These are phyloP conservation scores for Eumeta japonica DNA, from an alignment of 1,140 invertebrate species.

Conservation along the genomic window DNA sequence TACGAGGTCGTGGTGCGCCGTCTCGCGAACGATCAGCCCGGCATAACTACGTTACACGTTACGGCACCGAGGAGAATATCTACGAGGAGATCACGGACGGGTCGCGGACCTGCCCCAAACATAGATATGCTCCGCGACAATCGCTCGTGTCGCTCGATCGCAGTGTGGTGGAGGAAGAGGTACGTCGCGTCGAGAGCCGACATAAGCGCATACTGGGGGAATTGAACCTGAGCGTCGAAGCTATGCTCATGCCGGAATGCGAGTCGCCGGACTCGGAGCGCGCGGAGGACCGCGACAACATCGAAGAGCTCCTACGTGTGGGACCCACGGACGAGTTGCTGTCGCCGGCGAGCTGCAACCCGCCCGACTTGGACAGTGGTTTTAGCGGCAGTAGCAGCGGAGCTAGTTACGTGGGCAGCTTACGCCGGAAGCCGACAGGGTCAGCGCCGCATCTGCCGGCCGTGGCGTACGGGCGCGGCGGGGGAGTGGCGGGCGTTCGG, in stretches of 20 bases:
- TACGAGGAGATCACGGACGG: slow-evolving; percentile 81
- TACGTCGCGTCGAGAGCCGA: slow-evolving; percentile 72
- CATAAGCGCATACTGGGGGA: slow-evolving; percentile 81
- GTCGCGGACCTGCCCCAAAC: slow-evolving; percentile 54
- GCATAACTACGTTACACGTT: slow-evolving; percentile 74
- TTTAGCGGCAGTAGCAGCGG: slow-evolving; percentile 78
- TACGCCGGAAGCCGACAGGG: slow-evolving; percentile 58
- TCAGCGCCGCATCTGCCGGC: slow-evolving; percentile 56
- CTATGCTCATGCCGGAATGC: slow-evolving; percentile 78
- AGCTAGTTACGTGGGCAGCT: slow-evolving; percentile 70
- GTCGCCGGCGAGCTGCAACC: slow-evolving; percentile 64
- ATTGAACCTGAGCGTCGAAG: slow-evolving; percentile 82
- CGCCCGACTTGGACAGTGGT: slow-evolving; percentile 74
- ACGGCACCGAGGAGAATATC: slow-evolving; percentile 83
- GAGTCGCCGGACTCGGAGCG: slow-evolving; percentile 50
- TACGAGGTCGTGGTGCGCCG: slow-evolving; percentile 43
- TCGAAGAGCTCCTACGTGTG: slow-evolving; percentile 67
- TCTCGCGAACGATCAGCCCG: slow-evolving; percentile 43
- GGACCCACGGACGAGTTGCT: slow-evolving; percentile 72
- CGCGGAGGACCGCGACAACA: slow-evolving; percentile 57
- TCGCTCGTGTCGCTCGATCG: slow-evolving; percentile 63
- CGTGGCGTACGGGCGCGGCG: slow-evolving; percentile 52
- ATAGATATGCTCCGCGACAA: slow-evolving; percentile 45
- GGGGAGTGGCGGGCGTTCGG: slow-evolving; percentile 37
- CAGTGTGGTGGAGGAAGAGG: slow-evolving; percentile 76